These are phyloP conservation scores for Semotilus atromaculatus DNA, from an alignment of 2,797 vertebrate species.

Conservation along the genomic window DNA sequence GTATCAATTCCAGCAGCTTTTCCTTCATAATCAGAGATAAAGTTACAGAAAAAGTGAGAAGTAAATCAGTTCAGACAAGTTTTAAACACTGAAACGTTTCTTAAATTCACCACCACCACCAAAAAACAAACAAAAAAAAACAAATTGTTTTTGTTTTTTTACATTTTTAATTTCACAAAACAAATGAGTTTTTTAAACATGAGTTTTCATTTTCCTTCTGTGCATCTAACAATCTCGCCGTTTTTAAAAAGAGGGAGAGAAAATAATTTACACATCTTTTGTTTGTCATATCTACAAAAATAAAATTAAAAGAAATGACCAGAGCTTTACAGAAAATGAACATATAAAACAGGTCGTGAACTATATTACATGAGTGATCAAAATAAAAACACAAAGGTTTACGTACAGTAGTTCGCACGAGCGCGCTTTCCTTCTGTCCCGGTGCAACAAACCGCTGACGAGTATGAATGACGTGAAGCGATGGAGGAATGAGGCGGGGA, in stretches of 20 bases:
- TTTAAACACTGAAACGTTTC: background rate
- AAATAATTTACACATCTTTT: slow-evolving; percentile 82
- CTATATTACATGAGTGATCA: slow-evolving; percentile 76
- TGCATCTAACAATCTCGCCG: slow-evolving; percentile 77
- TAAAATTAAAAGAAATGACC: slow-evolving; percentile 78
- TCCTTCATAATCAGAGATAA: background rate
- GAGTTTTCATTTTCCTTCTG: slow-evolving; percentile 72
- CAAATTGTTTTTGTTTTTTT: background rate
- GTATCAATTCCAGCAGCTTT: background rate
- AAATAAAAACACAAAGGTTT: slow-evolving; percentile 67
- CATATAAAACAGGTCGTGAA: slow-evolving; percentile 77
- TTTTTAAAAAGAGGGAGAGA: slow-evolving; percentile 74
- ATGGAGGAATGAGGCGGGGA: slow-evolving; percentile 64
- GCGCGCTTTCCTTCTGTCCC: slow-evolving; percentile 62
- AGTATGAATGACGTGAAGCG: slow-evolving; percentile 35
- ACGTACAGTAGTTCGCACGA: slow-evolving; percentile 81
- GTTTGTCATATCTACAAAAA: slow-evolving; percentile 82
- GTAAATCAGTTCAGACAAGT: background rate
- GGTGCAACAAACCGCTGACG: slow-evolving; percentile 67
- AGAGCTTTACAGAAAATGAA: slow-evolving; percentile 78
- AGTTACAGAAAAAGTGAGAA: background rate
- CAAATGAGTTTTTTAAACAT: slow-evolving; percentile 71
- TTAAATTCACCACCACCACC: background rate
- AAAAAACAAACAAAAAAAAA: too few species aligned
- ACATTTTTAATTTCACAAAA: slow-evolving; percentile 82